These are phyloP conservation scores for Dicaeum eximium DNA, from an alignment of 2,113 vertebrate genomes.

Conservation along the genomic window DNA sequence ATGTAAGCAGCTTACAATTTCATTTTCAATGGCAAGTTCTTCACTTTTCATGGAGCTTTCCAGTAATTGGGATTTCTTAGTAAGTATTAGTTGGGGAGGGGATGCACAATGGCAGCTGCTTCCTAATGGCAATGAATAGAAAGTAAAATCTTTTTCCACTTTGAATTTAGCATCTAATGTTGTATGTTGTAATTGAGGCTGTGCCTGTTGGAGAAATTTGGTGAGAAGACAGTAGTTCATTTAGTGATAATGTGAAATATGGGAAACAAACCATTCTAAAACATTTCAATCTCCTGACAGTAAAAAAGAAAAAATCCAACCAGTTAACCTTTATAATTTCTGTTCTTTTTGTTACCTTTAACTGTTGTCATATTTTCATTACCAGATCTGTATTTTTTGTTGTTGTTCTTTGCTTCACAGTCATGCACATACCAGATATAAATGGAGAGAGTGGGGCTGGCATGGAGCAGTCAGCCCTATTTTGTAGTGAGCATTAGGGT, in stretches of 20 bases:
- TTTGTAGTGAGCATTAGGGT: rapidly evolving
- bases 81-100: background rate
- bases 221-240: background rate
- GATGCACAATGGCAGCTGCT: background rate
- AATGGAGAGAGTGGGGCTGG: background rate
- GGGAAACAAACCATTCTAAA: background rate
- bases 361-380: background rate
- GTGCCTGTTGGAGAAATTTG: background rate
- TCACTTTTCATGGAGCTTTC: background rate
- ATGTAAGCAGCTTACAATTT: background rate
- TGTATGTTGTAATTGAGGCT: background rate
- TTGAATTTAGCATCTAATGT: background rate
- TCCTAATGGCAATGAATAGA: background rate
- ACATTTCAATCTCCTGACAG: background rate
- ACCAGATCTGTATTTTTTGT: background rate
- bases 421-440: background rate
- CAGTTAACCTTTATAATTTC: background rate
- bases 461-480: background rate
- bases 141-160: background rate
- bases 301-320: background rate
- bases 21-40: background rate
- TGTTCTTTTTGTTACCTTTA: background rate
- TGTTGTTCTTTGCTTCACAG: background rate
- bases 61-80: background rate
- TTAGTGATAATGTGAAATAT: background rate